These are phyloP conservation scores for Sarcophaga rosellei DNA, from an alignment of 2,888 invertebrate species.

Conservation along the genomic window DNA sequence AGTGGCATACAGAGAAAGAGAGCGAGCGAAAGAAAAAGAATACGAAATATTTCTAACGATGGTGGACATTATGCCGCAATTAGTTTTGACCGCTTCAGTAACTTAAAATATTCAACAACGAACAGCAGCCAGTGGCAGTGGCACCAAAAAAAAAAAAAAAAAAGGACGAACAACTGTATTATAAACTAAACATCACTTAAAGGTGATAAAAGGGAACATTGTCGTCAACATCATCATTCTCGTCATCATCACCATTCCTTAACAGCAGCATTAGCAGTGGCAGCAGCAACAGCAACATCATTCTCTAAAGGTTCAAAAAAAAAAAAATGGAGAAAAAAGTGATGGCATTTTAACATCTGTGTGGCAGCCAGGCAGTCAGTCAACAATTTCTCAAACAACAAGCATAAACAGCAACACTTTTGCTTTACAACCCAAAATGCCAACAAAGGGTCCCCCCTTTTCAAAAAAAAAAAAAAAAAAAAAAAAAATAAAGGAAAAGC, in stretches of 20 bases:
- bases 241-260: background rate
- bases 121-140: constrained; percentile 14
- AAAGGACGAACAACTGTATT: constrained; percentile 7
- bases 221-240: constrained; percentile 23
- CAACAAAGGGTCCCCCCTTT: background rate
- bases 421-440: background rate
- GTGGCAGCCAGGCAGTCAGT: constrained; percentile 23
- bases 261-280: constrained; percentile 15
- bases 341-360: constrained; percentile 42
- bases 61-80: constrained; percentile 65
- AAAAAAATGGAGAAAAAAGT: background rate
- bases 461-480: no score
- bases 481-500: no score
- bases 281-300: background rate
- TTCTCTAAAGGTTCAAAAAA: background rate
- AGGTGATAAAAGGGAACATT: constrained; percentile 53
- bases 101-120: constrained; percentile 38
- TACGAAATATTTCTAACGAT: constrained; percentile 34
- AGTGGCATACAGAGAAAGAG: constrained; percentile 9
- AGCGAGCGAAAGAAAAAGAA: background rate
- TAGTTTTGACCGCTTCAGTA: constrained; percentile 69
- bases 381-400: constrained; percentile 12
- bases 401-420: constrained; percentile 15
- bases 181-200: constrained; percentile 38
- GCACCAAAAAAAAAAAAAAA: constrained; percentile 16